These are phyloP conservation scores for Dioctria linearis DNA, from an alignment of 2,888 invertebrate genomes.

Conservation along the genomic window DNA sequence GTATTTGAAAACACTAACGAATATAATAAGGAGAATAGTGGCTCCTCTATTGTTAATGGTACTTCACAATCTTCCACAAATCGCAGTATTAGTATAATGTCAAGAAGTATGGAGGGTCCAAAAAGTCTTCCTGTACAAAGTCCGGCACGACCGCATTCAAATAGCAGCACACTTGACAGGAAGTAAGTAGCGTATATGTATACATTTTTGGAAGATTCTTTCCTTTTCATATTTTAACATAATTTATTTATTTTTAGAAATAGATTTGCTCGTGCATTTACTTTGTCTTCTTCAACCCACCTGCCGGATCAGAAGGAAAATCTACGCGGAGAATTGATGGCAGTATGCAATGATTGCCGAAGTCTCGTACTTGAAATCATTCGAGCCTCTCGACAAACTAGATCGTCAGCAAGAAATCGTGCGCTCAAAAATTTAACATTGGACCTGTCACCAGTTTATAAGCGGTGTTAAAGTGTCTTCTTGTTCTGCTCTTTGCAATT, in stretches of 20 bases:
- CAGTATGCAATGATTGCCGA: slow-evolving; percentile 95
- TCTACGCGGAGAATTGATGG: slow-evolving; percentile 85
- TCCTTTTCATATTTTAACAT: slow-evolving; percentile 2
- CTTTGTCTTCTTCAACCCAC: slow-evolving; percentile 72
- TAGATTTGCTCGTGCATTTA: slow-evolving; percentile 76
- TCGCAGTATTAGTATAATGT: slow-evolving; percentile 71
- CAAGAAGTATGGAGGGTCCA: slow-evolving; percentile 76
- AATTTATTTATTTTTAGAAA: slow-evolving; percentile 71
- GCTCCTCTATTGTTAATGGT: slow-evolving; percentile 60
- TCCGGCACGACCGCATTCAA: slow-evolving; percentile 70
- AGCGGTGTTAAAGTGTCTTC: slow-evolving; percentile 64
- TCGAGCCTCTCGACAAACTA: slow-evolving; percentile 86
- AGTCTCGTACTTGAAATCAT: slow-evolving; percentile 95
- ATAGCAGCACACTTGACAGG: slow-evolving; percentile 73
- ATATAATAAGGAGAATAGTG: slow-evolving; percentile 62
- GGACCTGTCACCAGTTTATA: slow-evolving; percentile 87
- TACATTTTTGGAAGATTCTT: neutral
- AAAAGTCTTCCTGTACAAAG: slow-evolving; percentile 73
- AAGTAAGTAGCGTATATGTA: slow-evolving; percentile 69
- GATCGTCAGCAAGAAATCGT: slow-evolving; percentile 87
- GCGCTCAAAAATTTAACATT: slow-evolving; percentile 86
- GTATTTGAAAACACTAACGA: slow-evolving; percentile 59
- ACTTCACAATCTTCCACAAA: slow-evolving; percentile 59
- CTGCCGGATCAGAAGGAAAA: slow-evolving; percentile 73
- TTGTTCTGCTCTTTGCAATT: neutral